These are phyloP conservation scores for Zoanthus sansibaricus DNA, from an alignment of 92 coral and sea anemone species.

Conservation along the genomic window DNA sequence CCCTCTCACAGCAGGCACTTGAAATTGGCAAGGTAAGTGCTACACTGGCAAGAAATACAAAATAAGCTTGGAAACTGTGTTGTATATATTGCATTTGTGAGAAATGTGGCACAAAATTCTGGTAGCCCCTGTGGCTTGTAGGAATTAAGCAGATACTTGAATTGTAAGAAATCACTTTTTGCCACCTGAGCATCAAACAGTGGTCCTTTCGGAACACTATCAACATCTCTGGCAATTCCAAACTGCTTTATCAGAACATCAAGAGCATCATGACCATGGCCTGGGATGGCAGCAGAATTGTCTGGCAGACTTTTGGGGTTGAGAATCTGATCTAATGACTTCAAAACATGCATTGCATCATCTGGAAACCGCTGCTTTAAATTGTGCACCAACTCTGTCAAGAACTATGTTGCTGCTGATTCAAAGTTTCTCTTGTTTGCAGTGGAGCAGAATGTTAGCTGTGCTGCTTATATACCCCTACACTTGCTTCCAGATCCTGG, in stretches of 20 bases:
- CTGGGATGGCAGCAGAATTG: conserved; percentile 38
- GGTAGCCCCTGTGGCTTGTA: conserved; percentile 34
- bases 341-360: conserved; percentile 33
- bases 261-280: conserved; percentile 35
- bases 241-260: conserved; percentile 26
- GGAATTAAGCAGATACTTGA: conserved; percentile 38
- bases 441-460: conserved; percentile 26
- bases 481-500: conserved; percentile 34
- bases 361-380: conserved; percentile 27
- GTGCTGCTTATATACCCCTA: conserved; percentile 25
- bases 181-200: conserved; percentile 32
- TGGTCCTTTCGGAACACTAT: conserved; percentile 29
- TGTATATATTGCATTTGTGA: conserved; percentile 25
- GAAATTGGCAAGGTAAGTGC: conserved; percentile 37
- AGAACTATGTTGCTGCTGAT: background rate
- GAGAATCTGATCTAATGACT: conserved; percentile 26
- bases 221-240: conserved; percentile 23
- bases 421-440: conserved; percentile 12
- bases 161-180: conserved; percentile 33
- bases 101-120: conserved; percentile 29
- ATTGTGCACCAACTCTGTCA: conserved; percentile 27
- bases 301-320: conserved; percentile 31
- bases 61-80: conserved; percentile 26
- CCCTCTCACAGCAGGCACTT: conserved; percentile 40
- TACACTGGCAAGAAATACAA: conserved; percentile 32